Conservation (phyloP, 2,888 invertebrate species). For the Arctia plantaginis region DNA sequence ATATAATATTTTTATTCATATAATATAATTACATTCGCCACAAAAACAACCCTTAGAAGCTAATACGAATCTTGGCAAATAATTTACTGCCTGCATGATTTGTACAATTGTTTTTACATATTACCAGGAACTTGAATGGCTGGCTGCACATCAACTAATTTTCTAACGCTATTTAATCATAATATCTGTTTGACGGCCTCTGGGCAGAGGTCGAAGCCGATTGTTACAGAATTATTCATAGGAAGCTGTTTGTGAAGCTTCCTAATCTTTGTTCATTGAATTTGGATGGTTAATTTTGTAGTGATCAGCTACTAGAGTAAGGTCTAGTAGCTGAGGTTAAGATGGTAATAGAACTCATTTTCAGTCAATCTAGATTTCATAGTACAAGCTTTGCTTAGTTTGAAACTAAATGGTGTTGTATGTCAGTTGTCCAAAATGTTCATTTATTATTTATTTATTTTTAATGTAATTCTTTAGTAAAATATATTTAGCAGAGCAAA, state of each 20-base stretch:
- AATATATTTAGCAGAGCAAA: no score
- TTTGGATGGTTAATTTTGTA: not conserved
- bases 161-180: slow-evolving; percentile 21
- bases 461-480: no score
- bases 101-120: slow-evolving; percentile 30
- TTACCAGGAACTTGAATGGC: slow-evolving; percentile 36
- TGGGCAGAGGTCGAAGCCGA: slow-evolving; percentile 15
- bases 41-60: not conserved
- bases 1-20: no score
- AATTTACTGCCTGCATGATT: not conserved
- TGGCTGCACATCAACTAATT: slow-evolving; percentile 32
- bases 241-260: slow-evolving; percentile 14
- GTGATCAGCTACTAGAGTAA: not conserved
- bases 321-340: no score
- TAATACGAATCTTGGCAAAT: no score
- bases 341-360: not conserved
- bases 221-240: slow-evolving; percentile 23
- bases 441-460: no score
- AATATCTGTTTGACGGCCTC: slow-evolving; percentile 39
- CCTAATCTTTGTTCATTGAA: slow-evolving; percentile 23
- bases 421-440: no score
- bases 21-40: no score
- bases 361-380: no score
- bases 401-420: no score
- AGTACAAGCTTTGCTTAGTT: no score